Base-by-base conservation (phyloP, 2,797 vertebrate species). In the Lepilemur ruficaudatus region DNA sequence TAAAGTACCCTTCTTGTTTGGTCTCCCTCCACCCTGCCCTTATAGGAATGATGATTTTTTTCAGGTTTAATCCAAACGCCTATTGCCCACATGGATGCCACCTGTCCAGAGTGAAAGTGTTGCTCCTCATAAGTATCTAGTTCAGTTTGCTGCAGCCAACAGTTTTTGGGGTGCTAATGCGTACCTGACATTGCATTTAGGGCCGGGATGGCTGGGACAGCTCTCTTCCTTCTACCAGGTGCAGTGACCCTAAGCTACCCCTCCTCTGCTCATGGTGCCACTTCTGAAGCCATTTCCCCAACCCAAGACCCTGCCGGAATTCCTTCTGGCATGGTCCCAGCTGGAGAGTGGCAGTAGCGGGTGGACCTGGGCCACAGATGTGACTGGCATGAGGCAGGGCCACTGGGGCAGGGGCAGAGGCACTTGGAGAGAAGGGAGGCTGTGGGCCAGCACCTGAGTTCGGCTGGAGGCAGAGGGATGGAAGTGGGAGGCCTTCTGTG, bases 11-110 rank as follows among this genome's bases (percentile, higher is more conserved):
- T 13, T 65, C 59, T 69, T 15, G 50, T 52, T 80, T 4, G 18
- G 30, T 35, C 15, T 23, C 1, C 50, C 28, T 61, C n/a, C 23
- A 11, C 22, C 4, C n/a, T 4, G n/a, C 32, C 35, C 38, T 28
- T 43, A 35, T 22, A 41, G 9, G 35, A 32, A 59, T 48, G 5
- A 15, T 48, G 52, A 50, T 7, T 30, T 89, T 91, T 83, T 86
- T 32, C 91, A 61, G 59, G 35, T 83, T 93, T 59, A 41, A 82
- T 72, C 11, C 65, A n/a, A 82, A 25, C 89, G 69, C 18, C n/a
- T 92, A 5, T 41, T 43, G 52, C 59, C 28, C 43, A 35, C 28
- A 22, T 20, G n/a, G 52, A n/a, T 46, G 3, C 57, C 35, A 73
- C 15, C 67, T 50, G 43, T 55, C 41, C 43, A 35, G 75, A 48